Evolutionary conservation across 2,888 invertebrate genomes (phyloP), one percentile per base, ranked within the genome.

Genomic region (Norana najaformis): DNA sequence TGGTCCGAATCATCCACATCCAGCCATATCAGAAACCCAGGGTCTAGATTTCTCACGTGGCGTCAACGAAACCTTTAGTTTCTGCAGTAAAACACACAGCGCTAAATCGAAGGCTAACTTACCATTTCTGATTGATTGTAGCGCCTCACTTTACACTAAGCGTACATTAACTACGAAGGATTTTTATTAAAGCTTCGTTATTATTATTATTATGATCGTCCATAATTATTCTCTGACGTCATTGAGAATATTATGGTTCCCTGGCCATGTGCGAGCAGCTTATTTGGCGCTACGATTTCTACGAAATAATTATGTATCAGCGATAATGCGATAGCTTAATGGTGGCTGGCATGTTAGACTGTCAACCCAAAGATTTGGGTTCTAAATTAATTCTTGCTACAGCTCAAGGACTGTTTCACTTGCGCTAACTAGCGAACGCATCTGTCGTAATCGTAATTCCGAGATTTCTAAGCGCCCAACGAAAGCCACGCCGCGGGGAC

Each of bases 151-250:
- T 69, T 69, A n/a, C 69, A n/a, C 69, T 69, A n/a, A 69, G 69
- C 69, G 69, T 69, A 2, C n/a, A 69, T 69, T 69, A 69, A 69
- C 30, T 5, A 69, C 0, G n/a, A 69, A n/a, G n/a, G n/a, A n/a
- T 69, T 69, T 69, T 69, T 30, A n/a, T 69, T n/a, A 69, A 69
- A n/a, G n/a, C 69, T n/a, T 69, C 69, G n/a, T 69, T 69, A 69
- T 69, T 69, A 69, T 69, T 69, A 69, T 69, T 69, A 69, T 69
- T 69, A 69, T n/a, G 69, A 69, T 69, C 69, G 69, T 69, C 69
- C 69, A 69, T 69, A 69, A 69, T 69, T 69, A 69, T 69, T 13
- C 11, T 69, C 69, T 69, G 69, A 69, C 69, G 69, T 69, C 69
- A 69, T 30, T 30, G 4, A 30, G n/a, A 53, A 20, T 30, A 30